phyloP scores from a whole-genome alignment of 2,113 vertebrate genomes.

The Amblyopsis rosae region DNA sequence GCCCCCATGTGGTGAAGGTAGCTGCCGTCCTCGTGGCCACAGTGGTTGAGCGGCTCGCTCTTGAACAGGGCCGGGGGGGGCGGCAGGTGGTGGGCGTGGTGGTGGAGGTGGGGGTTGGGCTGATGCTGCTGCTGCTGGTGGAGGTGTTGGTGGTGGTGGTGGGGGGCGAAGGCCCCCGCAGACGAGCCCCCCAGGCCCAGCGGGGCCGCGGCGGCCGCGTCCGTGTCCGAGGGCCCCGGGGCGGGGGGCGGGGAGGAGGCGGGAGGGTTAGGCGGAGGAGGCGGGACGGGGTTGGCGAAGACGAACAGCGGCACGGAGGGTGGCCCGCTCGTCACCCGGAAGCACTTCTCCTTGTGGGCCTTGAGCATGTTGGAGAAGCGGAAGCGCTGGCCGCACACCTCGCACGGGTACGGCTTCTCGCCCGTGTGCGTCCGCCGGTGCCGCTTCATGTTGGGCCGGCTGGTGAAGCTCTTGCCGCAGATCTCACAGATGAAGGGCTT shows the following conservation, averaged over 20 bases:
- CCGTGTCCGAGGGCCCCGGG: slow-evolving; percentile 51
- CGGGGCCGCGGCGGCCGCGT: slow-evolving; percentile 59
- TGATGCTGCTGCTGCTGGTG: slow-evolving; percentile 73
- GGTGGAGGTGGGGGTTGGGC: slow-evolving; percentile 81
- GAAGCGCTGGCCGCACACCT: slow-evolving; percentile 95
- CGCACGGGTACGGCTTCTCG: slow-evolving; percentile 96
- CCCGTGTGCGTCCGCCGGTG: slow-evolving; percentile 96
- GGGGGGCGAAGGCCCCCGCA: slow-evolving; percentile 68
- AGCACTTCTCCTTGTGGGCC: slow-evolving; percentile 97
- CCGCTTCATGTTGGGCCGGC: slow-evolving; percentile 97
- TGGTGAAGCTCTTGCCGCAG: slow-evolving; percentile 98
- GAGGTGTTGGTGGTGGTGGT: slow-evolving; percentile 76
- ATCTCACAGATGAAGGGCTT: slow-evolving; percentile 99
- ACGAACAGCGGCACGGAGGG: slow-evolving; percentile 83
- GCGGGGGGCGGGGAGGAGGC: slow-evolving; percentile 75
- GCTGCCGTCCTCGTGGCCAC: slow-evolving; percentile 86
- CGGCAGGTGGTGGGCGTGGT: slow-evolving; percentile 86
- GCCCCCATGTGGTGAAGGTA: slow-evolving; percentile 89
- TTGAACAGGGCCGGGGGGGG: slow-evolving; percentile 94
- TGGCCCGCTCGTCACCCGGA: slow-evolving; percentile 88
- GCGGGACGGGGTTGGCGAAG: slow-evolving; percentile 75
- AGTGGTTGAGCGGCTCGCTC: slow-evolving; percentile 93
- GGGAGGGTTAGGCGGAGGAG: slow-evolving; percentile 79
- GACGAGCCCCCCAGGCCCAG: slow-evolving; percentile 77
- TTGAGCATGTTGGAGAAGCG: slow-evolving; percentile 99